phyloP scores from a whole-genome alignment of 2,888 invertebrate genomes.

The Halictus quadricinctus region DNA sequence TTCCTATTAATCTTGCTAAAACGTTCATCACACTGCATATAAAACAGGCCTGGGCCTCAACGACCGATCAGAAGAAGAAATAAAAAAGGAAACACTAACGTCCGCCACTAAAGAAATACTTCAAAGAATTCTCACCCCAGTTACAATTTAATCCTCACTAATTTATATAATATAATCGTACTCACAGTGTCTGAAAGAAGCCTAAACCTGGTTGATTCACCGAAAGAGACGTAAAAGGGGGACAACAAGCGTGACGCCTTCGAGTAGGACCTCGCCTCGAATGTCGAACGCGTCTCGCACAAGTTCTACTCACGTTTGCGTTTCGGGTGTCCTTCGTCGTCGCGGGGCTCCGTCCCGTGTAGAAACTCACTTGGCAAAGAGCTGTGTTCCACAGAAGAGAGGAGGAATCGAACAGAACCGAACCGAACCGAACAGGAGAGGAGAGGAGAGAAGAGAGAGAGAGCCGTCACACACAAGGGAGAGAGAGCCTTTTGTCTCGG shows the following conservation, averaged over 20 bases:
- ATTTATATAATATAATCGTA: neutral
- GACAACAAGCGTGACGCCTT: neutral
- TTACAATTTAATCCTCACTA: neutral
- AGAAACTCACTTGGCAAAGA: slow-evolving; percentile 13
- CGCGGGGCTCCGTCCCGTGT: neutral
- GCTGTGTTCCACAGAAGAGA: neutral
- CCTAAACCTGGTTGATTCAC: neutral
- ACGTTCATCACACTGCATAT: too few species aligned
- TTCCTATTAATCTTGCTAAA: too few species aligned
- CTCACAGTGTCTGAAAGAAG: neutral
- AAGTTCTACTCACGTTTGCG: slow-evolving; percentile 39
- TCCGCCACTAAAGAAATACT: neutral
- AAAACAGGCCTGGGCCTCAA: too few species aligned
- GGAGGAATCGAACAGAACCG: neutral
- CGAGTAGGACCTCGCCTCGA: neutral
- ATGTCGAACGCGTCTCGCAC: neutral
- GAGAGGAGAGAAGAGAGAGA: neutral
- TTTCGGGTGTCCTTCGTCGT: slow-evolving; percentile 1
- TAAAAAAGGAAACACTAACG: neutral
- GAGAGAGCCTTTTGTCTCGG: slow-evolving; percentile 46
- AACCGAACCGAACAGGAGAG: neutral
- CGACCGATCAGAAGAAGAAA: neutral
- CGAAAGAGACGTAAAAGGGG: neutral
- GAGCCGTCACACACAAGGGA: slow-evolving; percentile 12
- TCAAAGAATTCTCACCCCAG: neutral